Conservation (phyloP, 1,140 invertebrate genomes). For the Aphis craccivora region DNA sequence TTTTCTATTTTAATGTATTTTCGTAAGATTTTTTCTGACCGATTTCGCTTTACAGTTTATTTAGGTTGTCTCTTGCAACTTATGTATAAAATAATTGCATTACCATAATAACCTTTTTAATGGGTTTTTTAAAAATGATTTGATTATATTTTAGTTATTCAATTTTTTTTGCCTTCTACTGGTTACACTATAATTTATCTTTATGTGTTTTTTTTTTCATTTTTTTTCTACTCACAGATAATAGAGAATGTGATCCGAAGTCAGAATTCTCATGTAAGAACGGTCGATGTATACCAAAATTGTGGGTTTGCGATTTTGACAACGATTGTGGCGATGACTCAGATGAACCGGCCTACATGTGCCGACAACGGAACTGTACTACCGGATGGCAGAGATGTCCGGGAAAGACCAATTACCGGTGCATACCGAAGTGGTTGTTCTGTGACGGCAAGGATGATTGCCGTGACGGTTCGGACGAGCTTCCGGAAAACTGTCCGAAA, state of each 20-base stretch:
- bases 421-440: conserved; percentile 94
- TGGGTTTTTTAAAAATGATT: too few species aligned
- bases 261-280: conserved; percentile 89
- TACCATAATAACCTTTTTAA: too few species aligned
- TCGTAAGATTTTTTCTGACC: too few species aligned
- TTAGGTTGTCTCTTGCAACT: too few species aligned
- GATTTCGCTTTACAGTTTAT: too few species aligned
- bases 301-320: conserved; percentile 96
- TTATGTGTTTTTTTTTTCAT: too few species aligned
- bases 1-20: conserved; percentile 63
- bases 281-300: conserved; percentile 91
- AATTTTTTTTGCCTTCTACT: too few species aligned
- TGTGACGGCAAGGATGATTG: conserved; percentile 94
- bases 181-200: too few species aligned
- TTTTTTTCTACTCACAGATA: conserved; percentile 67
- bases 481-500: conserved; percentile 84
- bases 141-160: too few species aligned
- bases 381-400: conserved; percentile 92
- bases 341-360: conserved; percentile 92
- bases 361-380: conserved; percentile 88
- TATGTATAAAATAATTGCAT: too few species aligned
- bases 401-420: conserved; percentile 86
- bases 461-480: conserved; percentile 89
- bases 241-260: conserved; percentile 80
- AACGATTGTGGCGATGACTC: conserved; percentile 93